Conservation (phyloP, 2,797 vertebrate genomes). For the Bradypodion pumilum region DNA sequence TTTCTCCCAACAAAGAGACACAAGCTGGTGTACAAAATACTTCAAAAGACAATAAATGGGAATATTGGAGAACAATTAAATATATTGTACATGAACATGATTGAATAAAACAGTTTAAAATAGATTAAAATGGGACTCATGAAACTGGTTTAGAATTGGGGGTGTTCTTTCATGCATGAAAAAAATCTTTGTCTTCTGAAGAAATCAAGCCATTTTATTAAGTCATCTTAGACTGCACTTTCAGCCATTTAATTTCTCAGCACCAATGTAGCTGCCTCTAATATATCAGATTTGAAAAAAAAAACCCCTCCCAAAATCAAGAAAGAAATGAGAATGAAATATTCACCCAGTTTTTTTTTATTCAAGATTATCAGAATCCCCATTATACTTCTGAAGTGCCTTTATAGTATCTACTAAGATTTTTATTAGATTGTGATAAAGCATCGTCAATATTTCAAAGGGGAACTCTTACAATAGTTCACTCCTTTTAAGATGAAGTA, state of each 20-base stretch:
- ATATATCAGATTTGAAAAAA: background rate
- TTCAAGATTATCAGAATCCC: slow-evolving; percentile 33
- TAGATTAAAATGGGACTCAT: too few species aligned
- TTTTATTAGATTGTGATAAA: slow-evolving; percentile 50
- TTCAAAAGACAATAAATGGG: too few species aligned
- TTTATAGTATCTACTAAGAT: slow-evolving; percentile 25
- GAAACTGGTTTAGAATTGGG: background rate
- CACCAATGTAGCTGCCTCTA: background rate
- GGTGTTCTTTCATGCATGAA: background rate
- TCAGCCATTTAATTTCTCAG: background rate
- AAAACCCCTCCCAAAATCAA: slow-evolving; percentile 25
- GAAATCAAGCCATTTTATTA: background rate
- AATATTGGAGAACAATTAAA: too few species aligned
- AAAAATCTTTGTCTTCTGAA: background rate
- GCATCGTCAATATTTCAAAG: slow-evolving; percentile 32
- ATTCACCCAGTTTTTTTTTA: slow-evolving; percentile 23
- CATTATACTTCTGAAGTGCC: slow-evolving; percentile 43
- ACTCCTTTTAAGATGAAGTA: slow-evolving; percentile 44
- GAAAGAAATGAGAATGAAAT: slow-evolving; percentile 35
- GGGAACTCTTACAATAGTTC: slow-evolving; percentile 34
- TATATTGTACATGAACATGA: too few species aligned
- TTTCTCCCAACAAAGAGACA: too few species aligned
- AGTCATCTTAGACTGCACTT: background rate
- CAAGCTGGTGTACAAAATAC: too few species aligned
- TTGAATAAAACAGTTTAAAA: too few species aligned